phyloP scores from a whole-genome alignment of 1,140 invertebrate species.

The Drosophila mayri region DNA sequence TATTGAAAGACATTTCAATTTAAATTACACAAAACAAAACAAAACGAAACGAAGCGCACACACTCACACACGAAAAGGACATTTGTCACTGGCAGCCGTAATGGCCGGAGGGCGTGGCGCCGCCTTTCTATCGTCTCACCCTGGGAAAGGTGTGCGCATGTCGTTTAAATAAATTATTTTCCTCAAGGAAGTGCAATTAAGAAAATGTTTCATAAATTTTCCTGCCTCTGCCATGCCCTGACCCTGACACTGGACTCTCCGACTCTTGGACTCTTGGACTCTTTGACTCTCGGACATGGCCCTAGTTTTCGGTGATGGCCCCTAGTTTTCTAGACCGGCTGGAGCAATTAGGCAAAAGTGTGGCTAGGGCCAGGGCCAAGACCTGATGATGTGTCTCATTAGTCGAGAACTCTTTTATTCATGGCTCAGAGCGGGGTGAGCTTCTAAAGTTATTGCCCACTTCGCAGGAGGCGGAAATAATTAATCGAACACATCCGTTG shows the following conservation, averaged over 20 bases:
- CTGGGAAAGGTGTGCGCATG: conserved; percentile 72
- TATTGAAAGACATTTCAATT: conserved; percentile 60
- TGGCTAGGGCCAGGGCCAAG: conserved; percentile 19
- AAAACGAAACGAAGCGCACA: conserved; percentile 4
- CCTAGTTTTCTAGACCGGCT: conserved; percentile 25
- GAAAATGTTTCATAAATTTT: conserved; percentile 84
- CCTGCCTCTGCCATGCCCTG: conserved; percentile 51
- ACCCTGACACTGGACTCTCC: conserved; percentile 39
- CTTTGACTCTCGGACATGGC: conserved; percentile 12
- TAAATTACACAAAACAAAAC: conserved; percentile 47
- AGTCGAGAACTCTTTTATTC: conserved; percentile 46
- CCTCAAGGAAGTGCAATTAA: conserved; percentile 84
- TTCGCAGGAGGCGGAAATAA: conserved; percentile 47
- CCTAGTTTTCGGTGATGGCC: conserved; percentile 15
- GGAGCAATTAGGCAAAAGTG: conserved; percentile 46
- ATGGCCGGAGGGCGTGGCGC: conserved; percentile 8
- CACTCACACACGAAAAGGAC: conserved; percentile 9
- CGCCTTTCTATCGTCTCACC: not conserved
- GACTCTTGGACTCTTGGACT: conserved; percentile 7
- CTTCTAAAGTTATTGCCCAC: conserved; percentile 39
- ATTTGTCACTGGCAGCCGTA: conserved; percentile 44
- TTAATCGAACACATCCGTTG: conserved; percentile 55
- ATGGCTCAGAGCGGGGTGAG: conserved; percentile 7
- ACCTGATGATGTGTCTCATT: conserved; percentile 52
- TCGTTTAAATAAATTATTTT: conserved; percentile 85